These are phyloP conservation scores for Pseudorectes ferrugineus DNA, from an alignment of 2,113 vertebrate species.

Conservation along the genomic window DNA sequence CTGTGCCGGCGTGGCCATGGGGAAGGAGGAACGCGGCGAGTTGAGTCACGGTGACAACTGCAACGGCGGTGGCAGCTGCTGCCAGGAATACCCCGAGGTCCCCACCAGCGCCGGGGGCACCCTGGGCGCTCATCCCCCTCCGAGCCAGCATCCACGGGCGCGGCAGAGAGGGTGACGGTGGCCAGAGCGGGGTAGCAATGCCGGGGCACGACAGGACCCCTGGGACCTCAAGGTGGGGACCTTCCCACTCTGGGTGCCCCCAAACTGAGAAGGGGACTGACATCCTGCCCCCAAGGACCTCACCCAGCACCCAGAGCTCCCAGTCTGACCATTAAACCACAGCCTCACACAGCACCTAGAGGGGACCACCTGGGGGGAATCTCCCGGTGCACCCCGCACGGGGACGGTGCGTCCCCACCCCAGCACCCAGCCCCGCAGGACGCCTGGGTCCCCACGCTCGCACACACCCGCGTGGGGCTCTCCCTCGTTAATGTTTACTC, in stretches of 20 bases:
- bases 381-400: neutral
- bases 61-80: neutral
- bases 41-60: neutral
- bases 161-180: neutral
- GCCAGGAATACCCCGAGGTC: neutral
- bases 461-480: neutral
- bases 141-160: neutral
- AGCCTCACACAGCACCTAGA: accelerated
- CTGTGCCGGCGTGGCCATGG: accelerated
- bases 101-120: neutral
- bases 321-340: neutral
- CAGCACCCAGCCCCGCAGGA: neutral
- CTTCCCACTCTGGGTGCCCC: neutral
- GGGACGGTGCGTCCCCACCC: neutral
- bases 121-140: neutral
- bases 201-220: neutral
- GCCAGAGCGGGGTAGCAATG: accelerated
- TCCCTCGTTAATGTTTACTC: conserved; percentile 57
- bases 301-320: neutral
- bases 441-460: neutral
- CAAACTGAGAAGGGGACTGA: neutral
- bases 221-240: neutral
- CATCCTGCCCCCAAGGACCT: neutral
- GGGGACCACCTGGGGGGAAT: no score
- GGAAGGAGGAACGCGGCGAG: neutral